phyloP scores from a whole-genome alignment of 2,888 invertebrate genomes.

The Leucoma salicis region DNA sequence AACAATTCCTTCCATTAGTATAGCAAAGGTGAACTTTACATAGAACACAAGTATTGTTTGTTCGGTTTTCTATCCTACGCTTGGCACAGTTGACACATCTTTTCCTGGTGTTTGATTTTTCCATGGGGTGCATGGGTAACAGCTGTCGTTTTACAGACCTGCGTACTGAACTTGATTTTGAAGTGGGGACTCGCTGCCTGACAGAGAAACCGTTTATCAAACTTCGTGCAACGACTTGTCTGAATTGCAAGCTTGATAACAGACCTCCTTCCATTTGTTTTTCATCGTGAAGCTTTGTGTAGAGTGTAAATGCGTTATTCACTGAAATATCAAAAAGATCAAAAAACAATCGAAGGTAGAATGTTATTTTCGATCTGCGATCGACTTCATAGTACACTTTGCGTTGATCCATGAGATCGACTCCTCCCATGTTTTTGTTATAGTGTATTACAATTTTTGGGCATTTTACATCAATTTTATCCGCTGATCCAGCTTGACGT shows the following conservation, averaged over 20 bases:
- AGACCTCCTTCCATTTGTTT: not conserved
- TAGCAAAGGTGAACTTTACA: not conserved
- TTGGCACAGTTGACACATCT: not conserved
- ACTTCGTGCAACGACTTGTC: not conserved
- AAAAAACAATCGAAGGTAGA: slow-evolving; percentile 1
- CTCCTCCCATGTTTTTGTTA: not conserved
- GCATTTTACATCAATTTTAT: not conserved
- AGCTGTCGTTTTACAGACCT: not conserved
- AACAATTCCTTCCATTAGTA: not conserved
- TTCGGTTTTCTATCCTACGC: not conserved
- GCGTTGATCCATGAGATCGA: not conserved
- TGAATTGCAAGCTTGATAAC: not conserved
- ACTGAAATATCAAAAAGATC: not conserved
- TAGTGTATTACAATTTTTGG: not conserved
- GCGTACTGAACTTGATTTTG: not conserved
- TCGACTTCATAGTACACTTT: slow-evolving; percentile 1
- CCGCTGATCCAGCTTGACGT: not conserved
- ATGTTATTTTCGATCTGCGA: slow-evolving; percentile 1
- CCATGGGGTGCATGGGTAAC: not conserved
- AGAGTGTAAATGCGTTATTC: not conserved
- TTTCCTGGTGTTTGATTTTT: not conserved
- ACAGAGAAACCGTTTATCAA: not conserved
- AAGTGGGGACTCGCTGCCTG: not conserved
- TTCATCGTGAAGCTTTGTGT: not conserved
- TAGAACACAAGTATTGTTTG: not conserved